Evolutionary conservation across 2,113 vertebrate species (phyloP).

Genomic region (Chlorodrepanis virens): DNA sequence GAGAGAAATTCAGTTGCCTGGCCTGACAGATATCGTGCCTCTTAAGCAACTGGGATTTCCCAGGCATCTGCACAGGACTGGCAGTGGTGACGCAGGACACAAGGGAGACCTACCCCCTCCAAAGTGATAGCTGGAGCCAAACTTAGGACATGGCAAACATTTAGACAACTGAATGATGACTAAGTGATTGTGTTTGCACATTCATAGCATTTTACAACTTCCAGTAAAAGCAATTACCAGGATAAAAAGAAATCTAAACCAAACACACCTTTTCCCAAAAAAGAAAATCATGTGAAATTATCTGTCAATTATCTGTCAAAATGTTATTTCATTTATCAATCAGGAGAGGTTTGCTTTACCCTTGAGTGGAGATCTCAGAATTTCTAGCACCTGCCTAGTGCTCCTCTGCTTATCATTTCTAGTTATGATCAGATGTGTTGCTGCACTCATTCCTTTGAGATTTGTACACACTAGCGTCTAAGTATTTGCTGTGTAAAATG

Average conservation of each 20-base stretch:
- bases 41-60: background rate
- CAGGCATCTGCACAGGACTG: background rate
- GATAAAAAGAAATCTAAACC: background rate
- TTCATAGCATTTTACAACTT: background rate
- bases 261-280: background rate
- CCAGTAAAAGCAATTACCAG: background rate
- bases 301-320: background rate
- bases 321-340: background rate
- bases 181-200: background rate
- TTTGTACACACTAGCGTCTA: background rate
- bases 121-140: background rate
- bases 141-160: background rate
- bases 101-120: background rate
- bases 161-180: background rate
- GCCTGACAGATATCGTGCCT: accelerated
- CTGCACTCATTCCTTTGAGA: background rate
- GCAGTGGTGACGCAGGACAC: background rate
- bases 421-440: background rate
- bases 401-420: background rate
- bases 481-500: background rate
- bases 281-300: background rate
- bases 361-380: background rate
- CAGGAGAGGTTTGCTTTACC: background rate
- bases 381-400: background rate
- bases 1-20: background rate